Conservation (phyloP, 2,113 vertebrate genomes). For the Amblyornis subalaris region DNA sequence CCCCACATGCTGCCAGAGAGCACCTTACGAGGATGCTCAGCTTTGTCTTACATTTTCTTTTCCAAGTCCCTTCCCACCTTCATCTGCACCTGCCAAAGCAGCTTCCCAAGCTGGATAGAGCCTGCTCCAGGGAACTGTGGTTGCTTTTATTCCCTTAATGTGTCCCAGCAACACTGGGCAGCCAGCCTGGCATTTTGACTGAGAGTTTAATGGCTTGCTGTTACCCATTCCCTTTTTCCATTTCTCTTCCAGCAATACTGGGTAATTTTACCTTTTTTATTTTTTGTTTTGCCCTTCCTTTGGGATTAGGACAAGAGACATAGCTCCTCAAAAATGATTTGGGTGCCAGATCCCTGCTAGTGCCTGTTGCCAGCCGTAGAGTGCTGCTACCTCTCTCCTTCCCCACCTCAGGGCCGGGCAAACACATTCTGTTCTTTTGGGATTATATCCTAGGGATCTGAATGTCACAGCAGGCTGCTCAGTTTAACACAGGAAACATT, state of each 20-base stretch:
- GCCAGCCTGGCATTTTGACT: background rate
- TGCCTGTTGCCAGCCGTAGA: background rate
- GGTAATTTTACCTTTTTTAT: background rate
- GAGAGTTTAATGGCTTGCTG: background rate
- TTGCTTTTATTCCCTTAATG: background rate
- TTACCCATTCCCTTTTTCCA: background rate
- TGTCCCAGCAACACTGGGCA: background rate
- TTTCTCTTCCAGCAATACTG: background rate
- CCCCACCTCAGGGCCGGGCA: background rate
- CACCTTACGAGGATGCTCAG: background rate
- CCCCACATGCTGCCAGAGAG: background rate
- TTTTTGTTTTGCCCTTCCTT: background rate
- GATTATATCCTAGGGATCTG: background rate
- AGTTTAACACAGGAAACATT: constrained; percentile 29
- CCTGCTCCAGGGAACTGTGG: background rate
- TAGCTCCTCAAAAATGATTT: background rate
- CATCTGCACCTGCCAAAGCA: background rate
- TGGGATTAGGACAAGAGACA: background rate
- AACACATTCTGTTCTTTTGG: background rate
- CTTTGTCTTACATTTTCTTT: background rate
- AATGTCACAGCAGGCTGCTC: constrained; percentile 44
- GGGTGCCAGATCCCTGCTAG: background rate
- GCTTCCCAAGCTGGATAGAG: background rate
- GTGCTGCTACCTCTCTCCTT: background rate
- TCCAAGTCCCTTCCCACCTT: background rate